Percentiles rank a stretch among this genome's conserved stretches.
These are phyloP conservation scores for Digitonthophagus gazella DNA, from an alignment of 2,888 invertebrate species.

Conservation along the genomic window DNA sequence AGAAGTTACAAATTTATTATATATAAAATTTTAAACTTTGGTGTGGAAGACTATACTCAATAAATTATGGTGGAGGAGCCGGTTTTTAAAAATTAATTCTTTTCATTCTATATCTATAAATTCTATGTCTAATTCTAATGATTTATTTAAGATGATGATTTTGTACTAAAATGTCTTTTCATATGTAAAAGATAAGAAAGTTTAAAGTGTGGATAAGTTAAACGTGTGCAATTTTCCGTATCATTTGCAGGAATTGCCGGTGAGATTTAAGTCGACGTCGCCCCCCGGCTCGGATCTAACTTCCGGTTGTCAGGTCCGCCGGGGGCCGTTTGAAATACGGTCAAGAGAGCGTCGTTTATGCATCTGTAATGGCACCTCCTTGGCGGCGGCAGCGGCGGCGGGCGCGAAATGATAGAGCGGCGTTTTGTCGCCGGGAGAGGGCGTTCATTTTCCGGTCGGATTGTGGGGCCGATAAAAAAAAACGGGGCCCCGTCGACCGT, in stretches of 20 bases:
- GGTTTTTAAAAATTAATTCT: no score
- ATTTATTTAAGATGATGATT: no score
- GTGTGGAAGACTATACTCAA: no score
- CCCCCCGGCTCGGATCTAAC: constrained; percentile 1
- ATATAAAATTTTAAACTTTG: no score
- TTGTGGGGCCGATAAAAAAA: constrained; percentile 51
- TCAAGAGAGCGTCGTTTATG: constrained; percentile 48
- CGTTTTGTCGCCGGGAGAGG: constrained; percentile 53
- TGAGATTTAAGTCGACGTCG: constrained; percentile 17
- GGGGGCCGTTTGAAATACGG: constrained; percentile 38
- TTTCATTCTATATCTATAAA: no score
- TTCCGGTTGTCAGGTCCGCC: constrained; percentile 25
- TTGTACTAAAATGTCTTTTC: no score
- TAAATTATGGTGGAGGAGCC: no score
- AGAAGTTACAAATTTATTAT: no score
- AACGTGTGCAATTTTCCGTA: constrained; percentile 37
- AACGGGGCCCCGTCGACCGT: constrained; percentile 47
- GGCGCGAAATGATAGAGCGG: constrained; percentile 55
- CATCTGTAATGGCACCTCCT: constrained; percentile 50
- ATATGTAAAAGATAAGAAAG: no score
- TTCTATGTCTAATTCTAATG: no score
- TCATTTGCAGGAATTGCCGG: constrained; percentile 34
- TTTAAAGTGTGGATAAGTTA: constrained; percentile 12
- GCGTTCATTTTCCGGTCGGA: constrained; percentile 55
- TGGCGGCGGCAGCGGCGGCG: no score